phyloP scores from a whole-genome alignment of 2,888 invertebrate species.

The Zele albiditarsus region DNA sequence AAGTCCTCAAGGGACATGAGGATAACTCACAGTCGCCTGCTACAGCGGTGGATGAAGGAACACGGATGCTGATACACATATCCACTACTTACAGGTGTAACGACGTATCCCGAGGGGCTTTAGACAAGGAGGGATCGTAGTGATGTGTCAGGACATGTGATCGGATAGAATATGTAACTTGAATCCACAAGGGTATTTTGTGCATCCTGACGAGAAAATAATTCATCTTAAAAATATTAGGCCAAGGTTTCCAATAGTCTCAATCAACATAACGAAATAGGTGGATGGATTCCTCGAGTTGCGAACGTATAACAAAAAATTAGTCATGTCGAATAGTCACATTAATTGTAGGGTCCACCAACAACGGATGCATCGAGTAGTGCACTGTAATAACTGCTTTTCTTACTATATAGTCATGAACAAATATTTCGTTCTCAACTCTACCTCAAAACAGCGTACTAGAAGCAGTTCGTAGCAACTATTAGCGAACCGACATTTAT shows the following conservation, averaged over 20 bases:
- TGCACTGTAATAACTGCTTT: constrained; percentile 43
- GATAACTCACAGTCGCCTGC: constrained; percentile 20
- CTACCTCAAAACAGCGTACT: constrained; percentile 21
- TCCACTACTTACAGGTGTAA: constrained; percentile 42
- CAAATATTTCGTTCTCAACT: constrained; percentile 37
- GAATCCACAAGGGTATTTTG: constrained; percentile 10
- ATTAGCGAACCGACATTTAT: constrained; percentile 68
- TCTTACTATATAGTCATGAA: constrained; percentile 28
- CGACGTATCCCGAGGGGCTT: constrained; percentile 32
- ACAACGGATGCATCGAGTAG: constrained; percentile 35
- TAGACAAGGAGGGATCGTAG: constrained; percentile 23
- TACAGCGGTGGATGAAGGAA: constrained; percentile 19
- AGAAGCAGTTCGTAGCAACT: constrained; percentile 65
- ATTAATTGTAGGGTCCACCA: constrained; percentile 38
- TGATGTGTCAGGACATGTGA: constrained; percentile 30
- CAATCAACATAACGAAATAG: not conserved
- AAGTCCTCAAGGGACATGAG: constrained; percentile 22
- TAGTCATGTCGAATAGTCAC: constrained; percentile 30
- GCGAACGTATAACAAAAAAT: not conserved
- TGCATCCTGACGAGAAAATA: constrained; percentile 11
- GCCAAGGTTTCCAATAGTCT: not conserved
- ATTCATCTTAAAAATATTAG: not conserved
- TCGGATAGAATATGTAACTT: constrained; percentile 34
- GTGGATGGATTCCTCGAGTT: not conserved
- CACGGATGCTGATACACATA: constrained; percentile 39